phyloP scores from a whole-genome alignment of 2,113 vertebrate genomes.

The Strigops habroptila region DNA sequence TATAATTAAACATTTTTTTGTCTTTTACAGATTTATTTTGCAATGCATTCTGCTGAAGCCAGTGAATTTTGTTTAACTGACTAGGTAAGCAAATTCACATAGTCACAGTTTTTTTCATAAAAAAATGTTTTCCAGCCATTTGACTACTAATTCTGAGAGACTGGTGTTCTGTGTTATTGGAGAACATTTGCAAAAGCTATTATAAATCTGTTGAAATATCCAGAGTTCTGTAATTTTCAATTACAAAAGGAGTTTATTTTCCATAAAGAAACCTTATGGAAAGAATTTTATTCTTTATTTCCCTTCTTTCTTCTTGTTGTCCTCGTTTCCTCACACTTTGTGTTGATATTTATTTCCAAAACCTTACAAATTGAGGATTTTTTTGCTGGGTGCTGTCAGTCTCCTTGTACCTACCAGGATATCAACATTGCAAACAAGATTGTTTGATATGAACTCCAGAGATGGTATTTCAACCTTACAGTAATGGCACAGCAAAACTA shows the following conservation, averaged over 20 bases:
- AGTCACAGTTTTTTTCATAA: neutral
- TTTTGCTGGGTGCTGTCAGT: neutral
- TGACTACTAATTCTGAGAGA: neutral
- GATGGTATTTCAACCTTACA: neutral
- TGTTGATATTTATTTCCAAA: neutral
- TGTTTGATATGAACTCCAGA: neutral
- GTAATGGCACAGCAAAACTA: neutral
- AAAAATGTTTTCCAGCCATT: neutral
- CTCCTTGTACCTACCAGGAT: neutral
- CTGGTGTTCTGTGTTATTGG: fast-evolving
- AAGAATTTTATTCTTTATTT: neutral
- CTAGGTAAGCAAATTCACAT: neutral
- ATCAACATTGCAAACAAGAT: neutral
- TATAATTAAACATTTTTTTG: neutral
- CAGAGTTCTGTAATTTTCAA: neutral
- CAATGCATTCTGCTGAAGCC: neutral
- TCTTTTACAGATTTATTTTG: neutral
- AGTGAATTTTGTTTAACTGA: neutral
- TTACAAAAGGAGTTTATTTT: neutral
- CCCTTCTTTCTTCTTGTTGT: neutral
- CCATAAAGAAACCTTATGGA: neutral
- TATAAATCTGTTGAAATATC: neutral
- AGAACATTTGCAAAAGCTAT: neutral
- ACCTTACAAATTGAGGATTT: neutral
- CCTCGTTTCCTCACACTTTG: neutral